Base-by-base conservation (phyloP, 2,888 invertebrate species). In the Drosophila quinaria region DNA sequence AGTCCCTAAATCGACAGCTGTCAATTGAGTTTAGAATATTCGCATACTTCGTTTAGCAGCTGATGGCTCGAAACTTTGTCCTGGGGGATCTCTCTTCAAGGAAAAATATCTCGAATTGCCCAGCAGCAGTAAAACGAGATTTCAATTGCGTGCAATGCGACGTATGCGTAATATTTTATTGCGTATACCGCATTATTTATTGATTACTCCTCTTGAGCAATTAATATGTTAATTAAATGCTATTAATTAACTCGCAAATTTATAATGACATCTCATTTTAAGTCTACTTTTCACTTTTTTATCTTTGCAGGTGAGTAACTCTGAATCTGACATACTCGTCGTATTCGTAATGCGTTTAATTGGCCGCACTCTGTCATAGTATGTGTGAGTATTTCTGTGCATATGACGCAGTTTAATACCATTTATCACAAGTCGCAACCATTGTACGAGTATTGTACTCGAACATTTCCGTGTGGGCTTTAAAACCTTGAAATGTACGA, bases 271-370 rank as follows among this genome's bases (percentile, higher is more conserved):
- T 44, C 59, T 54, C 42, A 47, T 49, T 42, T 35, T 62, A 60
- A 61, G 37, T 50, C 52, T 4, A 69, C 70, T 68, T 56, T 70
- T 61, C 29, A 56, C 42, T 33, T 54, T 41, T 59, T 35, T 70
- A 68, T 44, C 68, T 59, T 90, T 90, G 49, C 89, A 90, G 90
- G 90, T 90, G 82, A 90, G 90, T 90, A 67, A 80, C 70, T 76
- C 22, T 2, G 29, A 29, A 33, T 25, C 41, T 73, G 70, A 63
- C 70, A 60, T 5, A 11, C 52, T 22, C 9, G 25, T 39, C 25
- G 29, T 29, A 70, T 10, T 22, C 46, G 35, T 46, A 63, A 74
- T 80, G 78, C 67, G 62, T 72, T 77, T 80, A 80, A 82, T 80
- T 70, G 74, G 44, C 39, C 44, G 19, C 50, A 41, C 60, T n/a